Conservation (phyloP, 2,888 invertebrate species). For the Lordiphosa andalusiaca region DNA sequence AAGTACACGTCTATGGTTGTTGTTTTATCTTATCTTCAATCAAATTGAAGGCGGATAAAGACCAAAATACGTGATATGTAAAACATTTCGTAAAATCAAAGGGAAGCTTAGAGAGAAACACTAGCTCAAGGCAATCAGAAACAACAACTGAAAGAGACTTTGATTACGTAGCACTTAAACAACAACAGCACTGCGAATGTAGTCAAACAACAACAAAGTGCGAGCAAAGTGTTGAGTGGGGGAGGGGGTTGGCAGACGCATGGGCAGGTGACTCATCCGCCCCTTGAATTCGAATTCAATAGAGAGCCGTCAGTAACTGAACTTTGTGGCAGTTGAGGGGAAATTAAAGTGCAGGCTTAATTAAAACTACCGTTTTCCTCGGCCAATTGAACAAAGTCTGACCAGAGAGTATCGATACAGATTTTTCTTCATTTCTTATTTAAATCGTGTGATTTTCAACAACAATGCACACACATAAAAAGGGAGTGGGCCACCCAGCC, state of each 20-base stretch:
- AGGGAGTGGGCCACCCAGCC: slow-evolving; percentile 42
- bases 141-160: slow-evolving; percentile 47
- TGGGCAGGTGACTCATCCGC: slow-evolving; percentile 77
- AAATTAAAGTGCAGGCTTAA: slow-evolving; percentile 20
- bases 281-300: slow-evolving; percentile 54
- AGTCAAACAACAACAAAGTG: slow-evolving; percentile 61
- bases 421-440: neutral
- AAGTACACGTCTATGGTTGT: too few species aligned
- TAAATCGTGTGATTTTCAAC: neutral
- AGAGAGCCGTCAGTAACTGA: slow-evolving; percentile 8
- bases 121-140: slow-evolving; percentile 20
- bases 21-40: slow-evolving; percentile 25
- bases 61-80: slow-evolving; percentile 7
- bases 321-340: slow-evolving; percentile 4
- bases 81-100: slow-evolving; percentile 4
- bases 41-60: slow-evolving; percentile 1
- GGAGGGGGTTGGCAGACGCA: slow-evolving; percentile 49
- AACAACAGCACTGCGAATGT: slow-evolving; percentile 40
- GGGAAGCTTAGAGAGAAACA: slow-evolving; percentile 5
- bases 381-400: slow-evolving; percentile 34
- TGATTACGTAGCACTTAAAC: slow-evolving; percentile 63
- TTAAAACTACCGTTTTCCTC: slow-evolving; percentile 32
- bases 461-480: slow-evolving; percentile 22
- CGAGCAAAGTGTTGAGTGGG: slow-evolving; percentile 13
- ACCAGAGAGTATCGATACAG: slow-evolving; percentile 21